Evolutionary conservation across 2,797 vertebrate species (phyloP).

Genomic region (Gouania willdenowi): DNA sequence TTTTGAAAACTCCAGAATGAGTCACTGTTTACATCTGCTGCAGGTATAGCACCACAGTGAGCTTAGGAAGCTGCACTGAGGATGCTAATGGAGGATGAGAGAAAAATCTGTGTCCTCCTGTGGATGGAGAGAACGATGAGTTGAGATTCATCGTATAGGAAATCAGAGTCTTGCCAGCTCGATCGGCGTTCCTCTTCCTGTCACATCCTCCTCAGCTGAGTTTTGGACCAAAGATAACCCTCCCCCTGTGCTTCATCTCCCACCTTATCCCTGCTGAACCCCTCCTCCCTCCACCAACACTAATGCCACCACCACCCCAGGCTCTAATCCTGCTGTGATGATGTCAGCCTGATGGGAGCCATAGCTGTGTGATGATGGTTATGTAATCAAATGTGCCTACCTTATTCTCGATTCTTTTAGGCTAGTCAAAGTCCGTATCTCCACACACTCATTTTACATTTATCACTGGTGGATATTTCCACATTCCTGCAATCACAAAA

Average conservation of each 20-base stretch:
- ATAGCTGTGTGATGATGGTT: constrained; percentile 52
- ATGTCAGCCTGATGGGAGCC: constrained; percentile 54
- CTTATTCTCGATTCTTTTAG: constrained; percentile 26
- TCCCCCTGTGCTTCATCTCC: background rate
- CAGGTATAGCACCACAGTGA: too few relatives aligned
- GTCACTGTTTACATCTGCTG: constrained; percentile 38
- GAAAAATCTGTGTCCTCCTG: constrained; percentile 13
- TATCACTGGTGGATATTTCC: too few relatives aligned
- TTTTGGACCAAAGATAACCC: constrained; percentile 37
- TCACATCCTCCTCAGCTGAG: constrained; percentile 1
- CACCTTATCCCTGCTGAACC: background rate
- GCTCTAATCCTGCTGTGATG: constrained; percentile 66
- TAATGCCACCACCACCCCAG: constrained; percentile 31
- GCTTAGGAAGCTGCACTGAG: background rate
- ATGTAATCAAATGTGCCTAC: constrained; percentile 63
- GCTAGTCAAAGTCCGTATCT: constrained; percentile 9
- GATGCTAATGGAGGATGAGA: constrained; percentile 7
- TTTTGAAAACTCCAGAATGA: constrained; percentile 23
- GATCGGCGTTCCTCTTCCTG: background rate
- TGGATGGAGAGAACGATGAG: constrained; percentile 1
- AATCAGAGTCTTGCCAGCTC: too few relatives aligned
- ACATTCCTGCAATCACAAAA: constrained; percentile 18
- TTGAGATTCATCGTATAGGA: too few relatives aligned
- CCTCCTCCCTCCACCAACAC: constrained; percentile 18
- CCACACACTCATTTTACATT: too few relatives aligned